These are phyloP conservation scores for Drosophila dives DNA, from an alignment of 2,888 invertebrate species.

Conservation along the genomic window DNA sequence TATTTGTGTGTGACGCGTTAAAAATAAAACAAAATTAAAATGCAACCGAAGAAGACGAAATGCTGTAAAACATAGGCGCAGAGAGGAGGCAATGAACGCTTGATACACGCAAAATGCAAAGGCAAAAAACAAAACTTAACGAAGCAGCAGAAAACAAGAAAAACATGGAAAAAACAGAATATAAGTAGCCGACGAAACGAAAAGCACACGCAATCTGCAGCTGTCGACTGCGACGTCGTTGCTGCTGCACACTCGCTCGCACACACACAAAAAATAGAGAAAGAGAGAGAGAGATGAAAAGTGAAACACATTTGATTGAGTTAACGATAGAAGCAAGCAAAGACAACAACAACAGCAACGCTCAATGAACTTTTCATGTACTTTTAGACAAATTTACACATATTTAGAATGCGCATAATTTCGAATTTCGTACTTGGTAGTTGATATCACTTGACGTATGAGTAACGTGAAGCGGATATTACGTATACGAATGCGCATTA, in stretches of 20 bases:
- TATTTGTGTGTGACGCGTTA: conserved; percentile 55
- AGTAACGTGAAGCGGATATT: conserved; percentile 54
- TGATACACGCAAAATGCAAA: conserved; percentile 72
- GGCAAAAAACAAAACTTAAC: conserved; percentile 44
- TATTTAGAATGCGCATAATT: conserved; percentile 69
- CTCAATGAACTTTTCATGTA: conserved; percentile 64
- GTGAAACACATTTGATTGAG: conserved; percentile 67
- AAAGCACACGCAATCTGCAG: conserved; percentile 62
- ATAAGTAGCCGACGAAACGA: conserved; percentile 57
- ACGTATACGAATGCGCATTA: conserved; percentile 44
- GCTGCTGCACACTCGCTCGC: conserved; percentile 31
- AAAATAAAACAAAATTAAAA: conserved; percentile 69
- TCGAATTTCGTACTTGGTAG: conserved; percentile 5
- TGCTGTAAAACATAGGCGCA: conserved; percentile 4
- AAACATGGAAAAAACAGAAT: conserved; percentile 13
- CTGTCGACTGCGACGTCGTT: conserved; percentile 43
- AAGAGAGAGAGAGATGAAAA: conserved; percentile 37
- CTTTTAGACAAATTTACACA: conserved; percentile 32
- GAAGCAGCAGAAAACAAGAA: conserved; percentile 38
- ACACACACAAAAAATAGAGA: conserved; percentile 1
- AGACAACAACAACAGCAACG: conserved; percentile 31
- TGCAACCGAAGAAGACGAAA: conserved; percentile 46
- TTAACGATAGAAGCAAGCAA: conserved; percentile 53
- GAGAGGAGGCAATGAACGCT: conserved; percentile 75
- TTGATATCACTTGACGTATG: conserved; percentile 54